These are phyloP conservation scores for Lycaena phlaeas DNA, from an alignment of 2,888 invertebrate genomes.

Conservation along the genomic window DNA sequence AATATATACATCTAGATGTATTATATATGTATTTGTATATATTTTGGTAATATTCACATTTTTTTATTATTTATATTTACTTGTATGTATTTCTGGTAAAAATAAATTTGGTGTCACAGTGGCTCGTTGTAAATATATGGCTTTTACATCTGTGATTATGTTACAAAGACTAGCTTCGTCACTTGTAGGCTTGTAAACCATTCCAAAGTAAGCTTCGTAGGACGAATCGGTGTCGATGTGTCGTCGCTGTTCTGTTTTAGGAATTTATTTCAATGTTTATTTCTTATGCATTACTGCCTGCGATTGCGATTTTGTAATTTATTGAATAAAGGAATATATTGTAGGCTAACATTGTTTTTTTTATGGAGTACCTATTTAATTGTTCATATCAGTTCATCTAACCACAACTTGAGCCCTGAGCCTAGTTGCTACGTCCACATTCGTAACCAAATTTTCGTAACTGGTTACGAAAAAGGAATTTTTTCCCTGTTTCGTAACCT, in stretches of 20 bases:
- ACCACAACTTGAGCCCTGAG: no score
- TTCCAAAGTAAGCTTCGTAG: constrained; percentile 38
- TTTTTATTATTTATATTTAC: no score
- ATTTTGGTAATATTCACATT: no score
- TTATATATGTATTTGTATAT: no score
- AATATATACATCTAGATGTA: no score
- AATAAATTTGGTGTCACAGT: background rate
- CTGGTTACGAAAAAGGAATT: no score
- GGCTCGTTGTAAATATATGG: background rate
- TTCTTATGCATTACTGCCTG: constrained; percentile 30
- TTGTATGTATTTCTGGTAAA: no score
- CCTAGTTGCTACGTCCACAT: no score
- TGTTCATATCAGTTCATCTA: no score
- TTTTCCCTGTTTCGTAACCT: no score
- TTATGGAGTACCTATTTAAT: no score
- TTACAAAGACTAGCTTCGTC: constrained; percentile 9
- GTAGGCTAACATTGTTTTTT: constrained; percentile 35
- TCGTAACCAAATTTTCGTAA: no score
- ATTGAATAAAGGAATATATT: constrained; percentile 53
- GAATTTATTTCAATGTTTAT: constrained; percentile 28
- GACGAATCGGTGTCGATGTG: background rate
- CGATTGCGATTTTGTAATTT: constrained; percentile 58
- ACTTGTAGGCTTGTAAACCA: constrained; percentile 26
- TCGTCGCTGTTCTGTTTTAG: constrained; percentile 30
- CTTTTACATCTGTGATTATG: background rate